Evolutionary conservation across 2,888 invertebrate species (phyloP).

Genomic region (Mythimna impura): DNA sequence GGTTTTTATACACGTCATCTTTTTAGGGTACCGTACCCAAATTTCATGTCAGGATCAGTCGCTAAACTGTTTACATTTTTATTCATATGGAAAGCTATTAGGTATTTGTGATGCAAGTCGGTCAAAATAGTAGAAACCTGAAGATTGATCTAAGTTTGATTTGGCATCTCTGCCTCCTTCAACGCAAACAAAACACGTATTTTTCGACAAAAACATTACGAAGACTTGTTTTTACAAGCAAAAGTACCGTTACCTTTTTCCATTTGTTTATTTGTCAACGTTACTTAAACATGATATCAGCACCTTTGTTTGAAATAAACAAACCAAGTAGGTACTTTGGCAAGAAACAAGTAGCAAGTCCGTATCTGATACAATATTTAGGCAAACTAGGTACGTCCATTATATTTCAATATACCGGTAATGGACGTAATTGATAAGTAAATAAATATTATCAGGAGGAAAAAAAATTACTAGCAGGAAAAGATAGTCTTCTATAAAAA

Average conservation of each 20-base stretch:
- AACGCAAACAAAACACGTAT: background rate
- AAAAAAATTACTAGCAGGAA: background rate
- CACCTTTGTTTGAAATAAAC: background rate
- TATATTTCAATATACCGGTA: background rate
- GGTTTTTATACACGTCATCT: background rate
- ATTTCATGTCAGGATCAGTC: no score
- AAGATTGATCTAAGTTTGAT: background rate
- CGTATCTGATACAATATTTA: no score
- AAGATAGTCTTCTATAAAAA: background rate
- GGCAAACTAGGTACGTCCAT: background rate
- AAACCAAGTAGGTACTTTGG: background rate
- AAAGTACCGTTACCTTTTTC: background rate
- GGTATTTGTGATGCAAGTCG: no score
- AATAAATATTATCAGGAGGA: background rate
- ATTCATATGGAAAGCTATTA: no score
- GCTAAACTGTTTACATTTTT: no score
- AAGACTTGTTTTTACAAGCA: background rate
- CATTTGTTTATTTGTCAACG: background rate
- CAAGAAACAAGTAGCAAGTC: background rate
- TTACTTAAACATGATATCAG: background rate
- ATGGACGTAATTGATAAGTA: background rate
- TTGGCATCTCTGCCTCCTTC: background rate
- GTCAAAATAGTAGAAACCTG: background rate
- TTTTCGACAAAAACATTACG: background rate
- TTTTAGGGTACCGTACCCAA: no score